A percentile compares a stretch with the other conserved stretches of the same genome.
Conservation (phyloP, 2,797 vertebrate species). For the Propithecus deckenii region DNA sequence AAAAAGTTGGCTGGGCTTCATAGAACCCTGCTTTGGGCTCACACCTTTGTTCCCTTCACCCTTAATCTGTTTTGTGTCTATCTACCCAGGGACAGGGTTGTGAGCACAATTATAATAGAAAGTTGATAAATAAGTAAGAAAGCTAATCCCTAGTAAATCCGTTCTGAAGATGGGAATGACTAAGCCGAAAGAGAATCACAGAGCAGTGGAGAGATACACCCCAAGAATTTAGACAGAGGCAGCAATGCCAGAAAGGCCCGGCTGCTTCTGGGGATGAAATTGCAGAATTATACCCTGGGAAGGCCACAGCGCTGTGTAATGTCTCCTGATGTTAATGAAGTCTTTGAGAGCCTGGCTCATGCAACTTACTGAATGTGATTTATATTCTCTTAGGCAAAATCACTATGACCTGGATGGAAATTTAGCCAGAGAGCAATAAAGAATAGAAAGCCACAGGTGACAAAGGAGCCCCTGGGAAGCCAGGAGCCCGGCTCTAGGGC, state of each 20-base stretch:
- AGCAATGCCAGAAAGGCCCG: neutral
- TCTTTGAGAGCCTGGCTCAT: neutral
- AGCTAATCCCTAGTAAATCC: neutral
- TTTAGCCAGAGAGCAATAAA: slow-evolving; percentile 29
- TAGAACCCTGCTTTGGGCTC: neutral
- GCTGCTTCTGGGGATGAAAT: neutral
- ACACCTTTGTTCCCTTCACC: neutral
- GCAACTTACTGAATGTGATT: slow-evolving; percentile 15
- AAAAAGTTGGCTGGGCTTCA: neutral
- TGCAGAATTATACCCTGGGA: neutral
- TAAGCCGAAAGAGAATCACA: neutral
- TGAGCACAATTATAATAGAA: neutral
- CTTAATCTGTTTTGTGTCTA: neutral
- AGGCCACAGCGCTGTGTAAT: neutral
- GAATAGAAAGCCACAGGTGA: neutral
- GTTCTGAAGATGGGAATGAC: neutral
- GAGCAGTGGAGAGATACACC: neutral
- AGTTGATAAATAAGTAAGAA: neutral
- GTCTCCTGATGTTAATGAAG: slow-evolving; percentile 16
- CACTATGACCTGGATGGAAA: slow-evolving; percentile 11
- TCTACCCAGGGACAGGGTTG: neutral
- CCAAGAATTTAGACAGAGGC: neutral
- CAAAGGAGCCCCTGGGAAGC: neutral
- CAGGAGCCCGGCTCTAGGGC: neutral
- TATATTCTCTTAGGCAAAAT: slow-evolving; percentile 52